A percentile compares a stretch with the other conserved stretches of the same genome.
phyloP scores from a whole-genome alignment of 2,797 vertebrate genomes.

The Channa striata region DNA sequence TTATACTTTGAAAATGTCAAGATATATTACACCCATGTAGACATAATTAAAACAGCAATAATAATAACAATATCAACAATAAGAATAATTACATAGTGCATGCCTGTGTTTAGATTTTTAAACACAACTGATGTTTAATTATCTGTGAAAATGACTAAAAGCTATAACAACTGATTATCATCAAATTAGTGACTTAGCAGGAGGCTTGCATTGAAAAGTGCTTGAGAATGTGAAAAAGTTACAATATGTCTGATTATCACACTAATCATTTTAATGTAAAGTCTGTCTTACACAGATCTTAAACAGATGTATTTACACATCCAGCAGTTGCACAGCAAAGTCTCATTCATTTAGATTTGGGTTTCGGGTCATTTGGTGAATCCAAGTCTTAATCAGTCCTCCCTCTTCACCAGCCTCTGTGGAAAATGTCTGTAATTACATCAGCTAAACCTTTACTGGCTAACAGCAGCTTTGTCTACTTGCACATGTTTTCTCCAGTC shows the following conservation, averaged over 20 bases:
- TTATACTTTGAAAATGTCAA: constrained; percentile 18
- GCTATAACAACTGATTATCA: background rate
- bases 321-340: background rate
- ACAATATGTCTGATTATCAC: background rate
- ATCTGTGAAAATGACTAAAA: background rate
- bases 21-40: background rate
- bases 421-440: too few relatives aligned
- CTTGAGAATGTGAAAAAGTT: background rate
- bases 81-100: too few relatives aligned
- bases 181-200: background rate
- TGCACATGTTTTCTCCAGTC: too few relatives aligned
- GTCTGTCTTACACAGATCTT: background rate
- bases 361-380: too few relatives aligned
- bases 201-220: background rate
- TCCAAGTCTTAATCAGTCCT: background rate
- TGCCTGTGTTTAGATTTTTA: background rate
- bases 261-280: background rate
- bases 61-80: too few relatives aligned
- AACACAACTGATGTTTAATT: background rate
- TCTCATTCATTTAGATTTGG: too few relatives aligned
- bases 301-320: background rate
- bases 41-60: too few relatives aligned
- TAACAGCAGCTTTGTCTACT: too few relatives aligned
- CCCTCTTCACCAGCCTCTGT: background rate
- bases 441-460: too few relatives aligned